Conservation (phyloP, 2,113 vertebrate genomes). For the Archilochus colubris region DNA sequence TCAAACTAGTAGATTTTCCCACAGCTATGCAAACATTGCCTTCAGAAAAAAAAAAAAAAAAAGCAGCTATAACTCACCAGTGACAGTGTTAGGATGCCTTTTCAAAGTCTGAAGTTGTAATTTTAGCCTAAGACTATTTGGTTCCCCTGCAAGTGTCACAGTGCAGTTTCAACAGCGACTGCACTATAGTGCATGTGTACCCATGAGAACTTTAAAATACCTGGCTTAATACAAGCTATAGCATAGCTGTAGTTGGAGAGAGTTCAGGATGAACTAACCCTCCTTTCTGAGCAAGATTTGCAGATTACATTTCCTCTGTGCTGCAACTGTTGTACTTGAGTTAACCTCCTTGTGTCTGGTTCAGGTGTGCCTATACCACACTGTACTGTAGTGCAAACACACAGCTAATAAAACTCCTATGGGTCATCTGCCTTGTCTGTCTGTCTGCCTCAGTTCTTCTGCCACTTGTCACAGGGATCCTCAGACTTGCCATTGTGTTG, state of each 20-base stretch:
- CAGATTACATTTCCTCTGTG: background rate
- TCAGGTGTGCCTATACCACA: constrained; percentile 40
- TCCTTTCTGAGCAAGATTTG: constrained; percentile 6
- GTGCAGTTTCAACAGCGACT: background rate
- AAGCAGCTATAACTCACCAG: constrained; percentile 13
- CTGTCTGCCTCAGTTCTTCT: background rate
- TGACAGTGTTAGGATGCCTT: background rate
- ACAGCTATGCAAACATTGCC: background rate
- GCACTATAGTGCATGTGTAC: background rate
- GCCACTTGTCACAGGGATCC: background rate
- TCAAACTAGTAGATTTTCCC: background rate
- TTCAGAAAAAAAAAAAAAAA: background rate
- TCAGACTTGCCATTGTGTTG: fast-evolving
- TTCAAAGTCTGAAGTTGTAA: background rate
- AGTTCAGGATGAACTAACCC: background rate
- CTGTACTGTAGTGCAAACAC: constrained; percentile 42
- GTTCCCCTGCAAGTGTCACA: background rate
- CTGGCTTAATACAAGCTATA: background rate
- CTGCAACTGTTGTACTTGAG: constrained; percentile 41
- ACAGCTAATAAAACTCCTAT: constrained; percentile 45
- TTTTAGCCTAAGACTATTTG: background rate
- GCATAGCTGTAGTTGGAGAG: background rate
- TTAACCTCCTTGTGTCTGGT: constrained; percentile 1
- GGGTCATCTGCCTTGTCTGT: background rate
- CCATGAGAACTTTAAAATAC: background rate